Evolutionary conservation across 2,888 invertebrate genomes (phyloP), one percentile per base, ranked within the genome.

Genomic region (Malacosoma neustria): DNA sequence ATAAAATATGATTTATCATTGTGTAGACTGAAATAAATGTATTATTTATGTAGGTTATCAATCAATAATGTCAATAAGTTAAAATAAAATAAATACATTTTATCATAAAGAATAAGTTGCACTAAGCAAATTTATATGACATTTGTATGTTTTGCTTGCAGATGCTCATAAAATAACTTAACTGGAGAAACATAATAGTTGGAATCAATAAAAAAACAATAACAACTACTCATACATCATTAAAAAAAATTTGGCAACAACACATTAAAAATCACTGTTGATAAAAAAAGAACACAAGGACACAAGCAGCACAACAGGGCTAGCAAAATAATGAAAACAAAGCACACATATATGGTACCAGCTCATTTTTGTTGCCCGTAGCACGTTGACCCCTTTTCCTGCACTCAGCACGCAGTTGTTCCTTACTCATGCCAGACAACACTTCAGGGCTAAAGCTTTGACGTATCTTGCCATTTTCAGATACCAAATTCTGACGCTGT

Each of bases 291-390:
- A 59, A 62, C 49, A 48, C 46, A 60, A 62, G 54, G 55, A 49
- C 50, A 47, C 46, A 72, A 74, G 74, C 76, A 60, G 59, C 63
- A 76, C 73, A 71, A 55, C 56, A 76, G 68, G 36, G 65, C 57
- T 51, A 49, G 76, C 73, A 72, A 70, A 59, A 53, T 67, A 65
- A 53, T 34, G 50, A 55, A 54, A 58, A 64, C 49, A 52, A 76
- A 72, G 80, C 80, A 72, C 68, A 76, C 60, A 64, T 61, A 69
- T 60, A 69, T 68, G 70, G 76, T 91, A 91, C 91, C 91, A 91
- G 87, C 86, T 91, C 91, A 52, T 84, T 87, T 80, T 91, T 91
- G 86, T 89, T 91, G 68, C 91, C 91, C 47, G 89, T 86, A 33
- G 89, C 87, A 66, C 90, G 90, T 71, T 90, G 90, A 51, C 91